These are phyloP conservation scores for Campylomormyrus numenius DNA, from an alignment of 2,113 vertebrate genomes.

Conservation along the genomic window DNA sequence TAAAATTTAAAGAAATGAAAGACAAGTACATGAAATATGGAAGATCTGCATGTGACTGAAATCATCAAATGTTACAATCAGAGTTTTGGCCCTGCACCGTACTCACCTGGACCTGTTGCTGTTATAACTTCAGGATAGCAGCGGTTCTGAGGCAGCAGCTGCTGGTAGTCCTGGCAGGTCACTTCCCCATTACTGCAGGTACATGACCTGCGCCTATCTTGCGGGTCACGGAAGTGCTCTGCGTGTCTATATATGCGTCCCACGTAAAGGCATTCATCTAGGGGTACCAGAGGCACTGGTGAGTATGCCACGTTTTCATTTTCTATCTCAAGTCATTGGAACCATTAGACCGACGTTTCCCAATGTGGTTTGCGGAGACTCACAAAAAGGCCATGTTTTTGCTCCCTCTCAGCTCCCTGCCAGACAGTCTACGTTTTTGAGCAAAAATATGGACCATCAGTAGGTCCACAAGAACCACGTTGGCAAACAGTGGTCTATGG, in stretches of 20 bases:
- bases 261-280: neutral
- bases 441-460: neutral
- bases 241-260: neutral
- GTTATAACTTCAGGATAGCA: neutral
- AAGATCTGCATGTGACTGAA: neutral
- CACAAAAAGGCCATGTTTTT: neutral
- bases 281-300: neutral
- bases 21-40: neutral
- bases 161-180: neutral
- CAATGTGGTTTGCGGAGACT: neutral
- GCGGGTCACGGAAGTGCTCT: neutral
- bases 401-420: neutral
- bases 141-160: neutral
- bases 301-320: neutral
- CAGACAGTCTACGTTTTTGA: neutral
- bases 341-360: neutral
- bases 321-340: neutral
- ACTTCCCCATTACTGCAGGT: neutral
- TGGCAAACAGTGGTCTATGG: neutral
- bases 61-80: neutral
- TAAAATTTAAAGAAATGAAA: neutral
- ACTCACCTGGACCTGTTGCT: neutral
- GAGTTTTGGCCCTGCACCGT: neutral
- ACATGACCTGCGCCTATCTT: neutral
- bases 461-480: neutral